Conservation (phyloP, 2,888 invertebrate species). For the Hyposoter didymator region DNA sequence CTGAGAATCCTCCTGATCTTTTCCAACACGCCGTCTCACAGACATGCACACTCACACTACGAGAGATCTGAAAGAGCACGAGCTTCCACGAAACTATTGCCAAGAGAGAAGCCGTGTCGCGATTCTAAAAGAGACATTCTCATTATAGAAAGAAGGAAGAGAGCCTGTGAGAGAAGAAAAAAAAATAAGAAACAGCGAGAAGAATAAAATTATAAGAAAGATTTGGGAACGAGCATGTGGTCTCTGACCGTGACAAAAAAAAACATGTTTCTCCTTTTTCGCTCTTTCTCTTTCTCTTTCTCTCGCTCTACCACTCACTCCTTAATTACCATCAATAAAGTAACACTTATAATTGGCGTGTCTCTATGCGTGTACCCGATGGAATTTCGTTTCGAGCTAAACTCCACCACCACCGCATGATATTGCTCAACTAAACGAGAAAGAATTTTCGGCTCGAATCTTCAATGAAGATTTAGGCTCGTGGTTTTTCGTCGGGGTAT, state of each 20-base stretch:
- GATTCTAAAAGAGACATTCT: conserved; percentile 67
- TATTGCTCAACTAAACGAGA: conserved; percentile 29
- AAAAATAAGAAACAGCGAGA: not conserved
- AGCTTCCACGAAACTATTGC: conserved; percentile 66
- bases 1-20: conserved; percentile 39
- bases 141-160: conserved; percentile 57
- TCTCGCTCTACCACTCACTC: conserved; percentile 35
- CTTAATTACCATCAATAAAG: conserved; percentile 66
- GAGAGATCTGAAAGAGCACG: conserved; percentile 37
- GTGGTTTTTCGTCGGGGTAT: conserved; percentile 14
- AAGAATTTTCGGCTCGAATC: conserved; percentile 31
- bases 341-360: conserved; percentile 66
- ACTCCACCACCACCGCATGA: not conserved
- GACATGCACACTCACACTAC: conserved; percentile 13
- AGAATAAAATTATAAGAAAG: conserved; percentile 42
- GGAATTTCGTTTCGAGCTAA: conserved; percentile 22
- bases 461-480: conserved; percentile 27
- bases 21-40: conserved; percentile 38
- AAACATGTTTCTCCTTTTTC: conserved; percentile 46
- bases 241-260: conserved; percentile 56
- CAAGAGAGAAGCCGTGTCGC: conserved; percentile 56
- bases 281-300: conserved; percentile 37
- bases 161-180: conserved; percentile 41
- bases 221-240: conserved; percentile 60
- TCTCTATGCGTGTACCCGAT: conserved; percentile 23